Percentiles rank a stretch among this genome's conserved stretches.
Conservation (phyloP, 2,113 vertebrate species). For the Silurus glanis region DNA sequence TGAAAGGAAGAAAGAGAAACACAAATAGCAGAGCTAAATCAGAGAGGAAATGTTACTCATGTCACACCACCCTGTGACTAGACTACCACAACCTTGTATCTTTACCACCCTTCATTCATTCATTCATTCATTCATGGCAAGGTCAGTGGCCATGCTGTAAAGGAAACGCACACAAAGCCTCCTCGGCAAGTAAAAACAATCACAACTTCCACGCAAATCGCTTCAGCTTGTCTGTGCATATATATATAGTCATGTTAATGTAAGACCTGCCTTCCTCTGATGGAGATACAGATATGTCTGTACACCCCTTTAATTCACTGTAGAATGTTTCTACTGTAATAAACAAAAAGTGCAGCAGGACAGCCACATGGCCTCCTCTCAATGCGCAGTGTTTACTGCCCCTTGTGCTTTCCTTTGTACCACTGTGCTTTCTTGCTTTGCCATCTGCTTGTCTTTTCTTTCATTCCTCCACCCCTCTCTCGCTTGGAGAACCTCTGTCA, state of each 20-base stretch:
- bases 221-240: neutral
- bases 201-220: neutral
- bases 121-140: neutral
- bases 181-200: neutral
- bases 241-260: neutral
- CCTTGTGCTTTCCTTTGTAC: neutral
- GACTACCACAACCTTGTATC: neutral
- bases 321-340: conserved; percentile 20
- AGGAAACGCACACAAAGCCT: conserved; percentile 1
- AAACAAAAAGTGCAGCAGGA: conserved; percentile 6
- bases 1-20: neutral
- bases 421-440: neutral
- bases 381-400: neutral
- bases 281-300: neutral
- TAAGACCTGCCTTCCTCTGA: neutral
- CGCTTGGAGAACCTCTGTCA: neutral
- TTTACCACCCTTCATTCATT: neutral
- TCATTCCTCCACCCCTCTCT: conserved; percentile 10
- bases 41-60: neutral
- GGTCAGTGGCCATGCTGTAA: neutral
- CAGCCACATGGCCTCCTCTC: neutral
- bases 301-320: neutral
- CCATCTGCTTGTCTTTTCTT: conserved; percentile 35
- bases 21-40: neutral
- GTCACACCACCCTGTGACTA: neutral